Base-by-base conservation (phyloP, 2,113 vertebrate genomes). In the Tapirus terrestris region DNA sequence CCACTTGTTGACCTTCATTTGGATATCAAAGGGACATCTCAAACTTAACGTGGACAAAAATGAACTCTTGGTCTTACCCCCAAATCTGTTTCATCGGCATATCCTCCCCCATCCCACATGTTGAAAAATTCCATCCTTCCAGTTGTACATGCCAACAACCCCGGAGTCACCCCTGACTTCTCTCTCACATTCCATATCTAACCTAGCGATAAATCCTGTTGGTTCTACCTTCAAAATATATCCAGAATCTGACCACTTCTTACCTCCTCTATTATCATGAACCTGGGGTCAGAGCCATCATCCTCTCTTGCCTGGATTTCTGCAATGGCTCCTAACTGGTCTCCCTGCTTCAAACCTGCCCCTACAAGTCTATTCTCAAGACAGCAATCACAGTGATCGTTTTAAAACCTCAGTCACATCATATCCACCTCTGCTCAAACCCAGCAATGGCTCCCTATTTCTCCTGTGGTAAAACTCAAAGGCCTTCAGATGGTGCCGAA, bases 401-500 rank as follows among this genome's bases (percentile, higher is more conserved):
- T 53, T 4, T 2, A 29, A 88, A 70, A 58, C 14, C 60, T 77
- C 43, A n/a, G 68, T 29, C 48, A 58, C 51, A 27, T 18, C 60
- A 17, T 3, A 23, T 29, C 2, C 65, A 68, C 36, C 53, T 65
- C 75, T 29, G n/a, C 45, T 77, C 65, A 70, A 85, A 36, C 33
- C 43, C 45, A 33, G 20, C 16, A 36, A 5, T 1, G 45, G 45
- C 21, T 29, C 61, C 12, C 0, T 16, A 4, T 9, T 21, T 27
- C 53, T 58, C 31, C 72, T 9, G 2, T 2, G 3, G 51, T 85
- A 84, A 68, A 91, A 76, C 31, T 7, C 13, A 25, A 33, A 76
- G 86, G 58, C 53, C 61, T 63, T 70, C 23, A 18, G 60, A 58
- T 4, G 56, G 13, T 17, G 25, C 45, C 27, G 8, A 45, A 9